Evolutionary conservation across 2,113 vertebrate genomes (phyloP).

Genomic region (Varanus salvator): DNA sequence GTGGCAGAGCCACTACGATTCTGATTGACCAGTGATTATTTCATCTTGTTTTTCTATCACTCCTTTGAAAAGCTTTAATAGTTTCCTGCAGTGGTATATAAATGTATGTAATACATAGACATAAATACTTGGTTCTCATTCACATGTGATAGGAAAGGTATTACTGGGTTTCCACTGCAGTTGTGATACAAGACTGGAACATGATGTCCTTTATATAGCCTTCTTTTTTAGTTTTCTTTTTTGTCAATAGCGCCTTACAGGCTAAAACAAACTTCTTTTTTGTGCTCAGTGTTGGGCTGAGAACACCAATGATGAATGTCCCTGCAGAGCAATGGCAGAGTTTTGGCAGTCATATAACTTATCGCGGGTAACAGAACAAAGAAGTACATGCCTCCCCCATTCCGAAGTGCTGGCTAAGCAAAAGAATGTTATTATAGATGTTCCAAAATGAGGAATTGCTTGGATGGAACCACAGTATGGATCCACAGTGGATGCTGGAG

Average conservation of each 20-base stretch:
- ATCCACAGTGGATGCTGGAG: background rate
- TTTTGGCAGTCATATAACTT: constrained; percentile 2
- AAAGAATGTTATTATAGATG: constrained; percentile 3
- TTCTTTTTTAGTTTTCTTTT: background rate
- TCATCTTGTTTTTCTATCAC: too few species aligned
- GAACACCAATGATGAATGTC: background rate
- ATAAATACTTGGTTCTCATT: background rate
- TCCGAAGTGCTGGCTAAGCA: constrained; percentile 7
- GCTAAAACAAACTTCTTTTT: background rate
- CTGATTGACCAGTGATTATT: too few species aligned
- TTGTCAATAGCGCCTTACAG: background rate
- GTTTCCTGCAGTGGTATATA: too few species aligned
- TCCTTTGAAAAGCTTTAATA: too few species aligned
- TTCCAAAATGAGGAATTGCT: constrained; percentile 1
- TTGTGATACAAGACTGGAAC: background rate
- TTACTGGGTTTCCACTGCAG: background rate
- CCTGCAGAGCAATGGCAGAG: background rate
- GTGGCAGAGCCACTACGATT: too few species aligned
- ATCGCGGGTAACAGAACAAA: background rate
- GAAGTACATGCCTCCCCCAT: background rate
- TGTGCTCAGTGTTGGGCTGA: background rate
- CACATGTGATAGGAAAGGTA: background rate
- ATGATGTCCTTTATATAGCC: background rate
- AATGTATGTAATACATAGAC: too few species aligned
- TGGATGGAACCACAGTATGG: background rate